Evolutionary conservation across 2,888 invertebrate species (phyloP).

Genomic region (Apocheima hispidaria): DNA sequence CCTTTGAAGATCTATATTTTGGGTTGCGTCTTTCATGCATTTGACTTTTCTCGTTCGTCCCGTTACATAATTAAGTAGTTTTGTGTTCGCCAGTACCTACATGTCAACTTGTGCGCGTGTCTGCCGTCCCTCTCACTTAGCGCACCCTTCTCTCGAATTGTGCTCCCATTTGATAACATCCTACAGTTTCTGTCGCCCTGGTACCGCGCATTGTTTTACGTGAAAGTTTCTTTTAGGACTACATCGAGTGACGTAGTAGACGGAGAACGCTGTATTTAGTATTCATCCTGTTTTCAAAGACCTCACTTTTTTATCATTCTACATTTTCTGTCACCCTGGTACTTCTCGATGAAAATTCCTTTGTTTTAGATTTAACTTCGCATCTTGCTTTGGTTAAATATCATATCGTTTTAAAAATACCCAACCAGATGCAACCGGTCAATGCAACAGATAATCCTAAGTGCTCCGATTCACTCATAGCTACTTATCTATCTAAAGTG

Average conservation of each 20-base stretch:
- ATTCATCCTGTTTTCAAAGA: too few relatives aligned
- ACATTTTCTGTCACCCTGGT: too few relatives aligned
- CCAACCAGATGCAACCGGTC: constrained; percentile 10
- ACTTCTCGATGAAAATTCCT: too few relatives aligned
- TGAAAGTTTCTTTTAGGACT: background rate
- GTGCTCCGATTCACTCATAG: constrained; percentile 17
- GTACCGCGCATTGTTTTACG: constrained; percentile 9
- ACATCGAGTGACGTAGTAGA: too few relatives aligned
- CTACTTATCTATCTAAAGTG: constrained; percentile 30
- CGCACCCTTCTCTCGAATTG: constrained; percentile 36
- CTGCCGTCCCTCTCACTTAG: constrained; percentile 41
- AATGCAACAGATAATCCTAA: constrained; percentile 19
- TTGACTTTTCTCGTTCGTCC: background rate
- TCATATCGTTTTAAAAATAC: constrained; percentile 18
- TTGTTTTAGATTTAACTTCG: too few relatives aligned
- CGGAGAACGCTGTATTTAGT: too few relatives aligned
- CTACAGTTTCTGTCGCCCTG: constrained; percentile 17
- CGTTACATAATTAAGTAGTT: background rate
- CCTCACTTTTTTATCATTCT: too few relatives aligned
- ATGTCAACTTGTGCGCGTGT: constrained; percentile 40
- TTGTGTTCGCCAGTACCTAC: constrained; percentile 11
- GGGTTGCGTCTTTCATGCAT: background rate
- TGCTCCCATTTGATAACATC: constrained; percentile 33
- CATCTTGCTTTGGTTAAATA: too few relatives aligned
- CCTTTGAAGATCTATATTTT: too few relatives aligned